Base-by-base conservation (phyloP, 2,888 invertebrate genomes). In the Myopa tessellatipennis region DNA sequence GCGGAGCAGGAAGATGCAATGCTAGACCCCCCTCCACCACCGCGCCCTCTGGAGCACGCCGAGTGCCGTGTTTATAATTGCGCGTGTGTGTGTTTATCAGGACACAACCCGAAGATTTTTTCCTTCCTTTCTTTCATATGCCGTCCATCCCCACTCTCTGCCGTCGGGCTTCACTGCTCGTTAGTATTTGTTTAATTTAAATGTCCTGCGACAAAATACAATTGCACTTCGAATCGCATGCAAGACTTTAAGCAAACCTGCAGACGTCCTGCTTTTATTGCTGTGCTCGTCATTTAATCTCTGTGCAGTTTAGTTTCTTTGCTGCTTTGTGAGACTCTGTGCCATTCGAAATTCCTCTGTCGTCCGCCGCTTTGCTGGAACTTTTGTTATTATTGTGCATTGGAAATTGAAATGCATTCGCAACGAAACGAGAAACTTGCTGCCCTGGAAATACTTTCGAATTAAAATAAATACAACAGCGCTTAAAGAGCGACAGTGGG, bases 321-420 rank as follows among this genome's bases (percentile, higher is more conserved):
- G 58, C 60, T 38, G 73, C 40, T 60, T 75, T 75, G 58, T 75
- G 75, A 68, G 68, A 68, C 40, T 75, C 58, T 75, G 68, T 75
- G 68, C 68, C 60, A 68, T 75, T 74, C 38, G 16, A 60, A 55
- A 75, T 75, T 75, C 75, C 55, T 75, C 68, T 68, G 55, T 68
- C 75, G 67, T 26, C 63, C 14, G 38, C 4, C 12, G 36, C 61
- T 26, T 34, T 61, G 61, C 14, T 2, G 3, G 18, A 34, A 38
- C 34, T 61, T 60, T 40, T 61, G 61, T 73, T 73, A 36, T 52
- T 67, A 18, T 45, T 60, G 74, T 40, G 67, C 68, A 60, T 75
- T 75, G 74, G 55, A 68, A 68, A 75, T 58, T 75, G 75, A 75
- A 75, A 68, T 75, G 75, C 67, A 68, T 68, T 75, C 60, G 74